Base-by-base conservation (phyloP, 2,888 invertebrate species). In the Dorcus hopei region DNA sequence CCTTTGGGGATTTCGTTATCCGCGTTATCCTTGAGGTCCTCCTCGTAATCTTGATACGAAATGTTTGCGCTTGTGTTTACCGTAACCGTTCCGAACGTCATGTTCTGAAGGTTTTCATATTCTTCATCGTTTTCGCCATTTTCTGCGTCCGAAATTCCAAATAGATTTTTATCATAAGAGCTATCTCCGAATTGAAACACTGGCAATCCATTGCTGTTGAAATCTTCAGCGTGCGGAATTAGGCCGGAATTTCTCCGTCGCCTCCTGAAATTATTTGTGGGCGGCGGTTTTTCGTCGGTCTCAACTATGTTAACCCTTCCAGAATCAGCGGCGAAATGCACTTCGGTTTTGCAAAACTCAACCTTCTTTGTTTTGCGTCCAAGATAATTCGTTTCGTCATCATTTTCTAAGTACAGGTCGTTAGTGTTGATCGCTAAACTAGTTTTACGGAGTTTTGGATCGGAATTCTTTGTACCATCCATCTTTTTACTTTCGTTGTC, bases 291-390 rank as follows among this genome's bases (percentile, higher is more conserved):
- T 62, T 89, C 91, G 76, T 92, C 91, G 0, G 93, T 93, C 72
- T 92, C 91, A 38, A 93, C 92, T 58, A 93, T 92, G 72, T 93
- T 91, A 0, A 93, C 90, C 68, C 87, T 86, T 0, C 93, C 93
- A 1, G 91, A 89, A 73, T 93, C 93, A 11, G 91, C 89, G 0
- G 91, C 89, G 74, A 93, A 93, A 76, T 93, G 93, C 26, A 93
- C 86, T 79, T 93, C 93, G 0, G 93, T 93, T 80, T 93, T 93
- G 73, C 91, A 91, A 76, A 93, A 93, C 70, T 89, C 92, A 0
- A 93, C 93, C 38, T 54, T 57, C 39, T 60, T 60, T 4, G 48
- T 52, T 42, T 49, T 60, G 26, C 60, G 41, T 4, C 42, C 42
- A 9, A 42, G 43, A 6, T 39, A 23, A 9, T 38, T 49, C 3